Conservation (phyloP, 2,888 invertebrate genomes). For the Orthonevra nobilis region DNA sequence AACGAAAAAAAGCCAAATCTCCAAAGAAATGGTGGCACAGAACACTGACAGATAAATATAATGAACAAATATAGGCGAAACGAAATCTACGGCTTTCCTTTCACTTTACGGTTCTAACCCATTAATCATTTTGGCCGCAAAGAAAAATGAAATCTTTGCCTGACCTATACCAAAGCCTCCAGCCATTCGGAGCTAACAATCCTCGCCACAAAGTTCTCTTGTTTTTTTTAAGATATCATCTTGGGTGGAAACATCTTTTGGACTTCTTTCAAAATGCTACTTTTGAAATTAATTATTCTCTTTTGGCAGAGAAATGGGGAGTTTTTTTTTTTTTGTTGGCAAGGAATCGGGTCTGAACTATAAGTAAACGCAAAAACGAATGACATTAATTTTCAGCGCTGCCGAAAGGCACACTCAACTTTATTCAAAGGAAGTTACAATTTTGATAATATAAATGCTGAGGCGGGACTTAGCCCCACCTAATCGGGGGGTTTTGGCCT, state of each 20-base stretch:
- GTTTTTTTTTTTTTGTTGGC: conserved; percentile 37
- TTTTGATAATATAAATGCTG: too few species aligned
- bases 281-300: conserved; percentile 47
- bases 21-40: conserved; percentile 10
- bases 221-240: neutral
- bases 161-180: conserved; percentile 29
- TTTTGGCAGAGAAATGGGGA: conserved; percentile 26
- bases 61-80: neutral
- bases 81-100: conserved; percentile 36
- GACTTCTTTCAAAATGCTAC: conserved; percentile 31
- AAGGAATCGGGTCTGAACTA: conserved; percentile 1
- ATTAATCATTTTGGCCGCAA: conserved; percentile 49
- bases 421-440: too few species aligned
- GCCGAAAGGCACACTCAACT: too few species aligned
- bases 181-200: conserved; percentile 13
- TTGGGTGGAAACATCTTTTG: conserved; percentile 27
- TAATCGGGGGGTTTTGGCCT: neutral
- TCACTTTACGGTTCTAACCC: conserved; percentile 50
- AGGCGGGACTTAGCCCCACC: neutral
- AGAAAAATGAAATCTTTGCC: conserved; percentile 29
- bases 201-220: conserved; percentile 18
- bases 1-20: neutral
- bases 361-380: conserved; percentile 16
- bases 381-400: conserved; percentile 32
- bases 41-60: conserved; percentile 12